A percentile compares a stretch with the other conserved stretches of the same genome.
Conservation (phyloP, 2,888 invertebrate genomes). For the Eucera pruinosa region DNA sequence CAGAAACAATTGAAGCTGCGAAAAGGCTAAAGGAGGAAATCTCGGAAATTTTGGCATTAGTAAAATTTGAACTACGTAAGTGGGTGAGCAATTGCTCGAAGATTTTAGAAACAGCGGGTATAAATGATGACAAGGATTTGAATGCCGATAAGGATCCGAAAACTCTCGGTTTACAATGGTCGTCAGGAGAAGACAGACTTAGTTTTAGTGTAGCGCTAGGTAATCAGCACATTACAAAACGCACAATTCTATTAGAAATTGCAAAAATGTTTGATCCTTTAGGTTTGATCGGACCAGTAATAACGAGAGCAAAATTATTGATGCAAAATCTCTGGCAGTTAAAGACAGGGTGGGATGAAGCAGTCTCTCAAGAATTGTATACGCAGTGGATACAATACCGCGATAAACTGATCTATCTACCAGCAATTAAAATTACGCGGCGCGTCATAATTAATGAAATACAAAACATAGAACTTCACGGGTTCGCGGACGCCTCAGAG, state of each 20-base stretch:
- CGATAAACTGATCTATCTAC: background rate
- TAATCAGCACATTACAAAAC: background rate
- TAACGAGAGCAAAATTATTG: too few species aligned
- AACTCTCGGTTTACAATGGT: too few species aligned
- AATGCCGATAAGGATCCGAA: too few species aligned
- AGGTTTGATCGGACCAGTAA: background rate
- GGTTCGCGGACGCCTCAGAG: too few species aligned
- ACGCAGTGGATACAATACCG: too few species aligned
- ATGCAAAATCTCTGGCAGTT: too few species aligned
- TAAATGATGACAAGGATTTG: background rate
- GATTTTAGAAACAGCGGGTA: fast-evolving
- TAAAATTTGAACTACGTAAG: background rate
- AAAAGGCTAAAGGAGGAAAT: too few species aligned
- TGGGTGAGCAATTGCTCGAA: background rate
- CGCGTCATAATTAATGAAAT: too few species aligned
- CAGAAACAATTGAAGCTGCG: background rate
- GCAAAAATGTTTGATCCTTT: background rate
- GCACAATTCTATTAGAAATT: too few species aligned
- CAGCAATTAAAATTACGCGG: background rate
- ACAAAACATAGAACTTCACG: too few species aligned
- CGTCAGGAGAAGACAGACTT: background rate
- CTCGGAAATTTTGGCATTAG: background rate
- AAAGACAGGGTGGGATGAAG: too few species aligned
- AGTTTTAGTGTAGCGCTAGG: background rate
- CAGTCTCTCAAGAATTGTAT: too few species aligned